A percentile compares a stretch with the other conserved stretches of the same genome.
phyloP scores from a whole-genome alignment of 2,888 invertebrate species.

The Xylota sylvarum region DNA sequence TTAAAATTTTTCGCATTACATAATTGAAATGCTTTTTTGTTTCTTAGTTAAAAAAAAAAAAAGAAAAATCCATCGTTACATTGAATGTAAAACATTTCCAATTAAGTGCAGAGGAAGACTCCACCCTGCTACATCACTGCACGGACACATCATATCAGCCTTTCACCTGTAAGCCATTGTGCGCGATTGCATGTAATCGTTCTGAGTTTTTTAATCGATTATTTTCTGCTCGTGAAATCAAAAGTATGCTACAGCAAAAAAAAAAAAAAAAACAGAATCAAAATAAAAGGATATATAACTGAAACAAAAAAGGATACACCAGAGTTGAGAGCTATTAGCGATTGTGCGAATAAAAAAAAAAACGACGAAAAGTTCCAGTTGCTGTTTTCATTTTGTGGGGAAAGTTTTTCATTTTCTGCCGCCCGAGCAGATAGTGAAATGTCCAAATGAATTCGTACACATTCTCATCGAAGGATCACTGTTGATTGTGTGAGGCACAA shows the following conservation, averaged over 20 bases:
- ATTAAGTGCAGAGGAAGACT: constrained; percentile 29
- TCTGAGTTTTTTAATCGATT: constrained; percentile 28
- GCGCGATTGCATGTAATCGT: constrained; percentile 12
- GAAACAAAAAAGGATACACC: constrained; percentile 5
- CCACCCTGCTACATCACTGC: constrained; percentile 3
- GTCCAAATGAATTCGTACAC: background rate
- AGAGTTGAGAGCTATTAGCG: constrained; percentile 3
- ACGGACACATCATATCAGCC: no score
- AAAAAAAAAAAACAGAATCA: background rate
- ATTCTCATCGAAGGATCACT: constrained; percentile 19
- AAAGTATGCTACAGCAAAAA: background rate
- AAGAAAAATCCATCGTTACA: constrained; percentile 20
- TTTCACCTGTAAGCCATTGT: constrained; percentile 19
- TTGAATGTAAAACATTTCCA: constrained; percentile 44
- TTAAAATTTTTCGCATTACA: constrained; percentile 16
- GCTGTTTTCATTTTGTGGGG: constrained; percentile 18
- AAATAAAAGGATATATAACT: background rate
- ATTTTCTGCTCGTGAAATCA: background rate
- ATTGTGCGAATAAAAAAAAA: background rate
- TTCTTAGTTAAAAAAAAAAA: constrained; percentile 12
- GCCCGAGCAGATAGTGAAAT: background rate
- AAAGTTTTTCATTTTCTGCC: constrained; percentile 14
- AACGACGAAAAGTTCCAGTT: background rate
- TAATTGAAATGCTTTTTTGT: constrained; percentile 38
- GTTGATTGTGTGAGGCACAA: constrained; percentile 5